A percentile compares a stretch with the other conserved stretches of the same genome.
Evolutionary conservation across 2,888 invertebrate species (phyloP).

Genomic region (Catonia carolina): DNA sequence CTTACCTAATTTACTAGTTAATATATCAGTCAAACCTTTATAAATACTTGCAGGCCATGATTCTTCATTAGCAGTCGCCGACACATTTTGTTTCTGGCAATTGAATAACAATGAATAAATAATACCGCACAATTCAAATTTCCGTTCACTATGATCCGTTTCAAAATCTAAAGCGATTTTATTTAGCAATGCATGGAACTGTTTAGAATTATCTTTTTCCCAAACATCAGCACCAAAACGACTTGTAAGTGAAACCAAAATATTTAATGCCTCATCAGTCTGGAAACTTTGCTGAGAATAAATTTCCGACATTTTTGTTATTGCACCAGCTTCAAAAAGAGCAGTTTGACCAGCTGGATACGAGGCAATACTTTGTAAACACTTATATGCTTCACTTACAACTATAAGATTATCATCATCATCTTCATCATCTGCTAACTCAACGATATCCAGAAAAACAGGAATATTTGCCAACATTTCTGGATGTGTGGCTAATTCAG

Average conservation of each 20-base stretch:
- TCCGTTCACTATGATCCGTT: constrained; percentile 78
- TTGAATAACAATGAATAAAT: constrained; percentile 66
- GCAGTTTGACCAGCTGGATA: constrained; percentile 73
- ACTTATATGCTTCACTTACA: constrained; percentile 78
- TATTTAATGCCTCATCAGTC: constrained; percentile 78
- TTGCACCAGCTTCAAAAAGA: constrained; percentile 67
- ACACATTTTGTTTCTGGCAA: constrained; percentile 59
- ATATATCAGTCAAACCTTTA: constrained; percentile 74
- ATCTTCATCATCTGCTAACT: constrained; percentile 74
- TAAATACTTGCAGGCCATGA: constrained; percentile 76
- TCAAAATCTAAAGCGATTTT: constrained; percentile 82
- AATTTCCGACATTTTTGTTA: constrained; percentile 76
- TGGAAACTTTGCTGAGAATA: constrained; percentile 84
- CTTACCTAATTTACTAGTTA: constrained; percentile 79
- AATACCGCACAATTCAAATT: constrained; percentile 81
- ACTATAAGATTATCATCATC: constrained; percentile 81
- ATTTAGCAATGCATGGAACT: constrained; percentile 73
- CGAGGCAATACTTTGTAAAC: constrained; percentile 72
- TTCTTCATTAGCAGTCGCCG: constrained; percentile 59
- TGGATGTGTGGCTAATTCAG: constrained; percentile 70
- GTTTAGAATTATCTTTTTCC: constrained; percentile 64
- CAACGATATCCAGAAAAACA: constrained; percentile 75
- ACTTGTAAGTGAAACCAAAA: constrained; percentile 67
- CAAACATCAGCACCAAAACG: constrained; percentile 67
- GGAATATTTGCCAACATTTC: constrained; percentile 79